Conservation (phyloP, 2,797 vertebrate genomes). For the Tadarida brasiliensis region DNA sequence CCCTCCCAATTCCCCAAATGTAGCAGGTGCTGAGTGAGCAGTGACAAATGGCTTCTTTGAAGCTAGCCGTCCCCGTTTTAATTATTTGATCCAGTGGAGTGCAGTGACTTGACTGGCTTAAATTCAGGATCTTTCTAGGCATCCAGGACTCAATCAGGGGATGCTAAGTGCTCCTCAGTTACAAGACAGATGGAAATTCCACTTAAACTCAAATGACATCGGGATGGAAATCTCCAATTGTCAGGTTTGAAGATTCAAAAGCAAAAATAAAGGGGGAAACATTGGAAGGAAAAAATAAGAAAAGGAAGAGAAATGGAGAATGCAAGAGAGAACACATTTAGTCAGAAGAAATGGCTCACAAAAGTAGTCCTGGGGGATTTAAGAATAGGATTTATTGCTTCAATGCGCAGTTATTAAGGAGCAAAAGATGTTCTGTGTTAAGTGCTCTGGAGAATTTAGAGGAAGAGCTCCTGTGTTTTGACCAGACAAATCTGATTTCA, state of each 20-base stretch:
- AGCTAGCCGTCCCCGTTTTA: background rate
- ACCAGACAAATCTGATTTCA: background rate
- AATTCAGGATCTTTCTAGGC: slow-evolving; percentile 21
- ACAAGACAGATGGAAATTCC: background rate
- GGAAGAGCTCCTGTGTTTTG: background rate
- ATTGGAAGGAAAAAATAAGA: background rate
- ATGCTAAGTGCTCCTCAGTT: background rate
- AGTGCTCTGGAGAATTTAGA: background rate
- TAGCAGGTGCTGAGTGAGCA: background rate
- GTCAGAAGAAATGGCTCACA: slow-evolving; percentile 24
- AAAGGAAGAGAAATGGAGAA: background rate
- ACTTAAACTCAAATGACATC: background rate
- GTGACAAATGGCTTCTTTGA: background rate
- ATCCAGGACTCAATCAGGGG: background rate
- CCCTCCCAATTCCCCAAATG: background rate
- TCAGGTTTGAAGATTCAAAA: slow-evolving; percentile 9
- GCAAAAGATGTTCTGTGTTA: background rate
- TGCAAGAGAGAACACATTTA: background rate
- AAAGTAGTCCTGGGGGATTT: background rate
- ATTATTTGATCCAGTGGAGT: background rate
- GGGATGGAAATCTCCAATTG: background rate
- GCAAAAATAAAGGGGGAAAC: background rate
- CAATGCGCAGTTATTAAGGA: background rate
- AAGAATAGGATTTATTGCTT: background rate
- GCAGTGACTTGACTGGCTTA: background rate